phyloP scores from a whole-genome alignment of 2,113 vertebrate species.

The Urocitellus parryii region DNA sequence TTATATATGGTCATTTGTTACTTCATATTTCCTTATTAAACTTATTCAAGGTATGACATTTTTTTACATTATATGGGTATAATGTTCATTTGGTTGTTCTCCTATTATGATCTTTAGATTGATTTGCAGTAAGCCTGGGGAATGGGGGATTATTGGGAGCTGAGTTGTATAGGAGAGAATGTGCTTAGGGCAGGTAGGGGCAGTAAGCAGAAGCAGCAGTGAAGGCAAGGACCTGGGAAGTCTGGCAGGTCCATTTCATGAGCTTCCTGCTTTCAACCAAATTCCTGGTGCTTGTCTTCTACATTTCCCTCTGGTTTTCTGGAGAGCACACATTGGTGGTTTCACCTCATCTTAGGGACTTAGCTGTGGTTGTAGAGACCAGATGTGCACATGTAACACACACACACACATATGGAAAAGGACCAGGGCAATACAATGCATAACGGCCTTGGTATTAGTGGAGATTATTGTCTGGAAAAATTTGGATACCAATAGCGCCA shows the following conservation, averaged over 20 bases:
- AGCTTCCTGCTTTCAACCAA: not conserved
- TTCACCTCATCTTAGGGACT: not conserved
- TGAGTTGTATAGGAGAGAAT: not conserved
- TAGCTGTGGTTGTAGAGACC: not conserved
- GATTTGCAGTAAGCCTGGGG: slow-evolving; percentile 26
- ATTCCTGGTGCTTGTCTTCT: not conserved
- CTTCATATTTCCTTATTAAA: slow-evolving; percentile 39
- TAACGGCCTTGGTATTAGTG: slow-evolving; percentile 22
- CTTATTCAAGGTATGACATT: slow-evolving; percentile 22
- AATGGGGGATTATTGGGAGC: not conserved
- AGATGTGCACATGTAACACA: not conserved
- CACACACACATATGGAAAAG: not conserved
- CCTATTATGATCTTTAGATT: slow-evolving; percentile 40
- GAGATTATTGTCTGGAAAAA: not conserved
- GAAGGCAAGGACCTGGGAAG: not conserved
- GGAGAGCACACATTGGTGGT: not conserved
- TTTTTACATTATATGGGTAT: slow-evolving; percentile 49
- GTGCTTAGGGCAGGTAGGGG: not conserved
- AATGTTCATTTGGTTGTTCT: slow-evolving; percentile 49
- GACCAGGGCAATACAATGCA: not conserved
- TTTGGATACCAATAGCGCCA: not conserved
- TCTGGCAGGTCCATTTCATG: slow-evolving; percentile 26
- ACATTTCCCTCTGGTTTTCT: slow-evolving; percentile 43
- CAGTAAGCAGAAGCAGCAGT: not conserved
- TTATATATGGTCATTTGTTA: slow-evolving; percentile 39